Conservation (phyloP, 2,888 invertebrate species). For the Hybos culiciformis region DNA sequence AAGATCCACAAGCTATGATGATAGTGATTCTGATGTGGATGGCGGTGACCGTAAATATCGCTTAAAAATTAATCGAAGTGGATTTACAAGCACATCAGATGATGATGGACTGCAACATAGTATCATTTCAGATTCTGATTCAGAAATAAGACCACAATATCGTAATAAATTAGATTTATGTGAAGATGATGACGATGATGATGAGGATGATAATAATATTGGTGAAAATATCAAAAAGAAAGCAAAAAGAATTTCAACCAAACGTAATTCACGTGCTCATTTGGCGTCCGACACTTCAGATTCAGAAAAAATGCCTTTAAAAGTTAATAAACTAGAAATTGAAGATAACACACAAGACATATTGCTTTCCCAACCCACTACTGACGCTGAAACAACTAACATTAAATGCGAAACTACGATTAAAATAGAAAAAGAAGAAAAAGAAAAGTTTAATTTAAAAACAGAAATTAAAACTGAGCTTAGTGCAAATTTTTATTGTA, state of each 20-base stretch:
- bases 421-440: slow-evolving; percentile 14
- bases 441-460: slow-evolving; percentile 34
- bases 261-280: slow-evolving; percentile 53
- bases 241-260: slow-evolving; percentile 40
- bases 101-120: slow-evolving; percentile 28
- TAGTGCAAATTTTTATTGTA: slow-evolving; percentile 6
- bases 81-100: slow-evolving; percentile 43
- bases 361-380: too few species aligned
- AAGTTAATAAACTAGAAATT: not conserved
- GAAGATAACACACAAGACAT: too few species aligned
- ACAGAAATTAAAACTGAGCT: slow-evolving; percentile 11
- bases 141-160: slow-evolving; percentile 33
- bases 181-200: slow-evolving; percentile 32
- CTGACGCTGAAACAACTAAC: slow-evolving; percentile 32
- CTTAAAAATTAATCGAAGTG: slow-evolving; percentile 19
- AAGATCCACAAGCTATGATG: slow-evolving; percentile 76
- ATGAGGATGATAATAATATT: slow-evolving; percentile 27
- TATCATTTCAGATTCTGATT: slow-evolving; percentile 38
- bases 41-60: slow-evolving; percentile 23
- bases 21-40: slow-evolving; percentile 55
- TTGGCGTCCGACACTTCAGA: slow-evolving; percentile 70
- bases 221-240: slow-evolving; percentile 28
- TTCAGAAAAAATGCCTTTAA: slow-evolving; percentile 21
- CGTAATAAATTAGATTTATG: slow-evolving; percentile 36
- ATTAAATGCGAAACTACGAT: slow-evolving; percentile 42